Conservation (phyloP, 1,140 invertebrate genomes). For the Nephotettix cincticeps region DNA sequence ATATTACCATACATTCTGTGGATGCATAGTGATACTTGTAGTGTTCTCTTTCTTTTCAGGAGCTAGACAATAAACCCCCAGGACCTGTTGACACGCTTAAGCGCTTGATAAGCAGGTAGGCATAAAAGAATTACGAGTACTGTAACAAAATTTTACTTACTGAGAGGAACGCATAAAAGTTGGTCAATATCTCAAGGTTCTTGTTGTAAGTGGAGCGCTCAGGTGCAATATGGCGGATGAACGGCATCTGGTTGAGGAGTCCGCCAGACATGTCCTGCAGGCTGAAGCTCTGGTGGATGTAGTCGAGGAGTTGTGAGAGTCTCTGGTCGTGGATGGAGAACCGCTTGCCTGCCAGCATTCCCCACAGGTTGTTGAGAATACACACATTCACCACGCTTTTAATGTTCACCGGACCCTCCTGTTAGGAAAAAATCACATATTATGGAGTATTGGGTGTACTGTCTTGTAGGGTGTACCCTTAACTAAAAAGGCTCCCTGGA, state of each 20-base stretch:
- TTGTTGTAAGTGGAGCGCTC: conserved; percentile 58
- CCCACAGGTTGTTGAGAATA: conserved; percentile 71
- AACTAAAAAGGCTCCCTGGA: no score
- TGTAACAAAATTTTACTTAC: no score
- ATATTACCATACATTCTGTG: no score
- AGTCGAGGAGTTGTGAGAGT: conserved; percentile 51
- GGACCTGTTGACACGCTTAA: no score
- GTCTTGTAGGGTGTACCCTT: no score
- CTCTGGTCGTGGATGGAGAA: conserved; percentile 58
- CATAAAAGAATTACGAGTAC: no score
- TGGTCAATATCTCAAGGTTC: conserved; percentile 48
- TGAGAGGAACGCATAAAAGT: conserved; percentile 37
- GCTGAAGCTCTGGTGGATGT: conserved; percentile 59
- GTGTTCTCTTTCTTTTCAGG: no score
- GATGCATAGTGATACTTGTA: no score
- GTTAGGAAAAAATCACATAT: no score
- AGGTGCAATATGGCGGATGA: conserved; percentile 60
- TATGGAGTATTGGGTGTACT: no score
- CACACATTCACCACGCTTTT: conserved; percentile 55
- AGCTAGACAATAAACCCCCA: no score
- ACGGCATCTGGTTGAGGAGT: conserved; percentile 63
- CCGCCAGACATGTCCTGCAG: conserved; percentile 65
- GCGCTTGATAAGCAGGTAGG: no score
- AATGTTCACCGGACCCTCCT: conserved; percentile 32
- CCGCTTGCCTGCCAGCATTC: conserved; percentile 56